A percentile compares a stretch with the other conserved stretches of the same genome.
Conservation (phyloP, 1,140 invertebrate species). For the Pogonomyrmex barbatus region DNA sequence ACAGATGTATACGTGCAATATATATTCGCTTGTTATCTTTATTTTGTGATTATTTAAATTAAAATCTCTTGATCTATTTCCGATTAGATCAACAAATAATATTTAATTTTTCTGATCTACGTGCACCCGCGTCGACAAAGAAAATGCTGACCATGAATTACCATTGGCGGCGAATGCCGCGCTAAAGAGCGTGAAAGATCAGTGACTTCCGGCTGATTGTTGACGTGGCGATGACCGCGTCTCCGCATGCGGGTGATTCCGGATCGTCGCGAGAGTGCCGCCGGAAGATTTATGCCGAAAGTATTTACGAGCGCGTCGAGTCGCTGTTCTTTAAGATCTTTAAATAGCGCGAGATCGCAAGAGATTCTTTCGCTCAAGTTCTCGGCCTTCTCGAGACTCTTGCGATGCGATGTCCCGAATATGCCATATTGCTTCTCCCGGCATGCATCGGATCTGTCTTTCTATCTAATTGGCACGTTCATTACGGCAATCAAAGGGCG, state of each 20-base stretch:
- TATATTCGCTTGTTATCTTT: neutral
- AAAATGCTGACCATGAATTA: constrained; percentile 18
- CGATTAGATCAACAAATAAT: neutral
- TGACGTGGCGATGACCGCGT: constrained; percentile 56
- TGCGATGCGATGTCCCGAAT: constrained; percentile 1
- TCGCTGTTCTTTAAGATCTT: constrained; percentile 65
- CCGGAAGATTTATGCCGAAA: constrained; percentile 66
- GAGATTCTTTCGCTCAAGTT: constrained; percentile 39
- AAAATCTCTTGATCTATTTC: neutral
- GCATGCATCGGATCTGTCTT: constrained; percentile 1
- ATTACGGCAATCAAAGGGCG: constrained; percentile 70
- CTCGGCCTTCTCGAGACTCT: neutral
- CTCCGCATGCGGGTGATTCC: constrained; percentile 64
- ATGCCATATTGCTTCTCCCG: neutral
- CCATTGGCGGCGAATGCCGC: constrained; percentile 20
- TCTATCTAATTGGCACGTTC: constrained; percentile 76
- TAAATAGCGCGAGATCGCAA: constrained; percentile 58
- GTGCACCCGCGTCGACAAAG: neutral
- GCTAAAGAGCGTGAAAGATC: constrained; percentile 71
- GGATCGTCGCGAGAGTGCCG: constrained; percentile 50
- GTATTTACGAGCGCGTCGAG: constrained; percentile 73
- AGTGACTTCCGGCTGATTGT: constrained; percentile 67
- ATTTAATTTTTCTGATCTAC: neutral
- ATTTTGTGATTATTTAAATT: constrained; percentile 6
- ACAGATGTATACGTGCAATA: neutral